Percentiles rank a stretch among this genome's conserved stretches.
Conservation (phyloP, 2,113 vertebrate species). For the Laticauda laticaudata region DNA sequence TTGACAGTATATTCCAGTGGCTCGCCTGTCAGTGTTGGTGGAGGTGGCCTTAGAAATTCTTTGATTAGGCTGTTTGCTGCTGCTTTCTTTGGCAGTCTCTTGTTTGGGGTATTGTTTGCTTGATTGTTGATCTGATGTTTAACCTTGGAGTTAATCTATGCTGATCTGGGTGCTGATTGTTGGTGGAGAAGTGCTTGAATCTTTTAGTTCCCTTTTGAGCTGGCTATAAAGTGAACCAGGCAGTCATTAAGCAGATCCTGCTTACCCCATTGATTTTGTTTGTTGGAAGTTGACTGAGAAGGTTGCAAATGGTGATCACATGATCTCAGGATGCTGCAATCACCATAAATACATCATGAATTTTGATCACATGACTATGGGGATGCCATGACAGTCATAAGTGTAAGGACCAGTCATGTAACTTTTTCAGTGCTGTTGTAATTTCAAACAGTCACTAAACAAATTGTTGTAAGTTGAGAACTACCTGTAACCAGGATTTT, state of each 20-base stretch:
- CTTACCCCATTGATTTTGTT: background rate
- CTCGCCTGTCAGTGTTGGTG: background rate
- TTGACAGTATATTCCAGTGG: background rate
- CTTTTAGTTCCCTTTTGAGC: background rate
- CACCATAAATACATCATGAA: background rate
- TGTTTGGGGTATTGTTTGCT: background rate
- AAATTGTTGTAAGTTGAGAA: background rate
- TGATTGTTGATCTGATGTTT: background rate
- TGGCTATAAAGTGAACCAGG: background rate
- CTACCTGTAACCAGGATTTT: constrained; percentile 40
- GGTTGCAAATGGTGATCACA: background rate
- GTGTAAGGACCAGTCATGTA: background rate
- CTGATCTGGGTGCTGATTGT: background rate
- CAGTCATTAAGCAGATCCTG: background rate
- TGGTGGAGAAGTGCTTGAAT: background rate
- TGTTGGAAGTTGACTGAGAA: background rate
- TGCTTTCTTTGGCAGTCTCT: background rate
- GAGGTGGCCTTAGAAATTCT: background rate
- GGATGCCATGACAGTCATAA: background rate
- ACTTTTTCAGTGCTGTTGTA: background rate
- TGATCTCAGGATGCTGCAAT: background rate
- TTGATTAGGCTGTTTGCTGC: background rate
- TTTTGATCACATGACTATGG: no score
- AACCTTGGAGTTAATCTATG: background rate
- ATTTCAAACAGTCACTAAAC: background rate